Evolutionary conservation across 2,888 invertebrate species (phyloP), one percentile per base, ranked within the genome.

Genomic region (Crematogaster levior): DNA sequence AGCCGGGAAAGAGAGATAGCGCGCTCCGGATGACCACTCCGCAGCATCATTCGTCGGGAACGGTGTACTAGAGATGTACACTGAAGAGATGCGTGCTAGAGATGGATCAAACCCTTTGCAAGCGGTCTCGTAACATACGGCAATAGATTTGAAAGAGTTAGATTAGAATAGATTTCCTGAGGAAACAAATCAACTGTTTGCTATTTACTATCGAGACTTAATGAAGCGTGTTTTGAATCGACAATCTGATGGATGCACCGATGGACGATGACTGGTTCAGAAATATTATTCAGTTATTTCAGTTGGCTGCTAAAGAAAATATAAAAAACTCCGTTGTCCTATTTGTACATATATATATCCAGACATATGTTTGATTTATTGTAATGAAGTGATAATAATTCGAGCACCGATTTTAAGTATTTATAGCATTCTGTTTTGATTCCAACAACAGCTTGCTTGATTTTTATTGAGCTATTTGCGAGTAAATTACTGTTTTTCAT

Each of bases 21-120:
- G 53, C 27, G 66, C 46, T 37, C 27, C 24, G 70, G 79, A 83
- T 74, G 73, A 74, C 37, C n/a, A 40, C 72, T 80, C 63, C 63
- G 48, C 37, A 53, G 56, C 53, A 70, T 66, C 66, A 30, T 66
- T 65, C 66, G 63, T 84, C 84, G 77, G 61, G 84, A 60, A 81
- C 56, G 53, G 48, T 53, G 58, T 58, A 34, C 70, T 43, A 48
- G 56, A 43, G 61, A 72, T 37, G 70, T 66, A 83, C 21, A 66
- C 73, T 46, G 30, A 27, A 40, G 72, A 40, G 37, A 61, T 61
- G 21, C 21, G 34, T 61, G 15, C n/a, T 2, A n/a, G 10, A 53
- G 60, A 65, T 60, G 53, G 34, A 82, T 82, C 72, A 27, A 40
- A 48, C n/a, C 12, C 66, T 53, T 53, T 15, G 53, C 68, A 4